Conservation (phyloP, 2,797 vertebrate genomes). For the Merluccius polli region DNA sequence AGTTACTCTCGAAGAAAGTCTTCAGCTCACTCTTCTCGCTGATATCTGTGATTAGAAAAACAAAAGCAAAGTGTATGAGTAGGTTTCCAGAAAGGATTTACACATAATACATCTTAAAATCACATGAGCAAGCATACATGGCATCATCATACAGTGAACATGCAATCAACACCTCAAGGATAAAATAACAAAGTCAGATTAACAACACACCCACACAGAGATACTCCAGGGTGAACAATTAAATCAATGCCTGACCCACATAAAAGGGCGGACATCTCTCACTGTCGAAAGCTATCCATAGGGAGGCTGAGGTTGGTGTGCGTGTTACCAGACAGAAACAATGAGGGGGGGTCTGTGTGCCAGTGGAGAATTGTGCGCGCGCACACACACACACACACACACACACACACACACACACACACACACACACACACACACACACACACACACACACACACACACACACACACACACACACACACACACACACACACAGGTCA, state of each 20-base stretch:
- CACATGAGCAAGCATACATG: not conserved
- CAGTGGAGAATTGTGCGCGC: not conserved
- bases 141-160: not conserved
- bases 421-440: not conserved
- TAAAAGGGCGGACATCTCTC: not conserved
- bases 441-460: not conserved
- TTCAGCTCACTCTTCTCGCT: slow-evolving; percentile 93
- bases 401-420: not conserved
- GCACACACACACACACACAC: not conserved
- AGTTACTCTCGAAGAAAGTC: slow-evolving; percentile 94
- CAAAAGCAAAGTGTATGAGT: not conserved
- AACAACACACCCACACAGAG: not conserved
- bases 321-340: not conserved
- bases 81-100: not conserved
- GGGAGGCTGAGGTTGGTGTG: not conserved
- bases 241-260: slow-evolving; percentile 1
- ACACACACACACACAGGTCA: slow-evolving; percentile 2
- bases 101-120: not conserved
- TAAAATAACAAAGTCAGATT: not conserved
- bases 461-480: not conserved
- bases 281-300: slow-evolving; percentile 1
- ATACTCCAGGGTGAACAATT: not conserved
- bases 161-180: not conserved
- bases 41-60: slow-evolving; percentile 76
- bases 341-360: slow-evolving; percentile 3